phyloP scores from a whole-genome alignment of 2,888 invertebrate genomes.

The Tridacna gigas region DNA sequence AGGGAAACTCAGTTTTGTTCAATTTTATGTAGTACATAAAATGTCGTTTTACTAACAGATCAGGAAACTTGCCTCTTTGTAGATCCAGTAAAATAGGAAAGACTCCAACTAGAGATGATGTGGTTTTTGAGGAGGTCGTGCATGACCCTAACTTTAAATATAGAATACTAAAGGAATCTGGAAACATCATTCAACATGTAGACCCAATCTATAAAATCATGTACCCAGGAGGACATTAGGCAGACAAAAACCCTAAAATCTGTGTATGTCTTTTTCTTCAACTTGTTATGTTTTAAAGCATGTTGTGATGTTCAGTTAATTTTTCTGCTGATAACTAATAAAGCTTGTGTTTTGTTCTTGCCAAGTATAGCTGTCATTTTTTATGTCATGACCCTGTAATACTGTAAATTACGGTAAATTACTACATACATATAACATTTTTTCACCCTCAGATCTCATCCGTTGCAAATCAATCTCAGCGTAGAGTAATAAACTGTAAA shows the following conservation, averaged over 20 bases:
- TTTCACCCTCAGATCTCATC: too few species aligned
- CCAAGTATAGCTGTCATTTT: not conserved
- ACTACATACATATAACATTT: too few species aligned
- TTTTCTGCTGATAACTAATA: slow-evolving; percentile 8
- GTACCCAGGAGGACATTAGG: slow-evolving; percentile 72
- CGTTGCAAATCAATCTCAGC: too few species aligned
- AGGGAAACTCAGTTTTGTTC: not conserved
- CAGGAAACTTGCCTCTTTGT: slow-evolving; percentile 37
- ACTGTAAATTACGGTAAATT: too few species aligned
- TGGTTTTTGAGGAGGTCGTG: slow-evolving; percentile 77
- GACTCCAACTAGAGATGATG: slow-evolving; percentile 64
- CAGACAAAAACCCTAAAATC: slow-evolving; percentile 16
- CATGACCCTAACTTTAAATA: slow-evolving; percentile 80
- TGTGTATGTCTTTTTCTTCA: slow-evolving; percentile 33
- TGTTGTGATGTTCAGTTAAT: slow-evolving; percentile 11
- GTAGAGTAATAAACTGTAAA: too few species aligned
- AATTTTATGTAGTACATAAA: not conserved
- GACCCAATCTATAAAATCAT: slow-evolving; percentile 78
- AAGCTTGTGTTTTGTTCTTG: not conserved
- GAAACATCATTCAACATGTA: slow-evolving; percentile 71
- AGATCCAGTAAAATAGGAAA: slow-evolving; percentile 50
- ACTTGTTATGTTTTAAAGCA: slow-evolving; percentile 26
- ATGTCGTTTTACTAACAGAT: not conserved
- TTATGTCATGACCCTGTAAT: not conserved
- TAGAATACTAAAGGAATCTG: slow-evolving; percentile 69